A percentile compares a stretch with the other conserved stretches of the same genome.
These are phyloP conservation scores for Cinclus mexicanus DNA, from an alignment of 2,113 vertebrate species.

Conservation along the genomic window DNA sequence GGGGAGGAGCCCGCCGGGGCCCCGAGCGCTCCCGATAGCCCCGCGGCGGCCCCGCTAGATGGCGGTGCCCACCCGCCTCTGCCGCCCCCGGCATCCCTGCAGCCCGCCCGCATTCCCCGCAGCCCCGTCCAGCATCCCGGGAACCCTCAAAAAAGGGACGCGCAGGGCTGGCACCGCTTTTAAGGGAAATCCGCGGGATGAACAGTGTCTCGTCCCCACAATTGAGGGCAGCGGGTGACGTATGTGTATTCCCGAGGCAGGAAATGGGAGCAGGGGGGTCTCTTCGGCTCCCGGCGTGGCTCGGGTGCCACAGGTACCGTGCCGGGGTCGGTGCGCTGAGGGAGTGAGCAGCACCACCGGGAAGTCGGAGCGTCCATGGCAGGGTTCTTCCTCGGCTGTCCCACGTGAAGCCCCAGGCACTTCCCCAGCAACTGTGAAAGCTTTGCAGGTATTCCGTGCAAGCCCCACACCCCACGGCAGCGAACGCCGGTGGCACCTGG, in stretches of 20 bases:
- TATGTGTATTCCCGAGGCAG: fast-evolving
- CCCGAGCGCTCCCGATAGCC: not conserved
- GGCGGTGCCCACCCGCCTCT: not conserved
- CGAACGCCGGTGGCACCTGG: not conserved
- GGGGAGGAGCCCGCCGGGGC: no score
- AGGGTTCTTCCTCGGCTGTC: no score
- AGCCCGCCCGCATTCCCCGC: not conserved
- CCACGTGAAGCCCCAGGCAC: fast-evolving
- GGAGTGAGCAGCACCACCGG: fast-evolving
- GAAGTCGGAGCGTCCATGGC: no score
- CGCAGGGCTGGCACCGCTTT: fast-evolving
- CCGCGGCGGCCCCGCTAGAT: constrained; percentile 41
- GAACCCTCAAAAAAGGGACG: fast-evolving
- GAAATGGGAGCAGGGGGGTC: fast-evolving
- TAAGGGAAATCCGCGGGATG: no score
- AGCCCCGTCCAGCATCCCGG: fast-evolving
- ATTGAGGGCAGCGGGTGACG: not conserved
- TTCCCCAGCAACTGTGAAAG: fast-evolving
- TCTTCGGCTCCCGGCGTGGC: fast-evolving
- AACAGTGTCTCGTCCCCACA: not conserved
- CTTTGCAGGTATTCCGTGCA: not conserved
- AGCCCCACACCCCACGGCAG: fast-evolving
- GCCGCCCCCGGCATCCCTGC: not conserved
- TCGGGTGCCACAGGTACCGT: fast-evolving
- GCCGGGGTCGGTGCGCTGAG: not conserved